Evolutionary conservation across 2,797 vertebrate species (phyloP), one percentile per base, ranked within the genome.

Genomic region (Selene dorsalis): DNA sequence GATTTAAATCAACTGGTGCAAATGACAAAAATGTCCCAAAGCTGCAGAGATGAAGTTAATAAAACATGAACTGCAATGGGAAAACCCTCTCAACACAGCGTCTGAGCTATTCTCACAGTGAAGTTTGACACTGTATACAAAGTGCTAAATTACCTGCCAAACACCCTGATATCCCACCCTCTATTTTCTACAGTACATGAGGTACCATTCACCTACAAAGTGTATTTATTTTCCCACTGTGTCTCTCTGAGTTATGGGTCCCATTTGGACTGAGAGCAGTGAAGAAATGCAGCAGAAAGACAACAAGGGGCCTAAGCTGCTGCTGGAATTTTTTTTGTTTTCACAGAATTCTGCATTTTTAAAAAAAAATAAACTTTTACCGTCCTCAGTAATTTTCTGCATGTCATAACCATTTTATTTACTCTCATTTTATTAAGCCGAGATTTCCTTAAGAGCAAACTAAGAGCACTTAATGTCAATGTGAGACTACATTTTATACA

Each of bases 111-210:
- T 84, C 82, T 80, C 79, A 73, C 80, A 73, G 45, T 82, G 55
- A 89, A 75, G 86, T 87, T 87, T 84, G 90, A 92, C 82, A 87
- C 82, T 88, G 79, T 90, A 89, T 89, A 91, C 87, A 91, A 87
- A 89, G 87, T 85, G 75, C 85, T 88, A 90, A 94, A 94, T 93
- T 91, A 87, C 88, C 88, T 92, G 88, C 84, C 90, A 90, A 88
- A 88, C 85, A 86, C 73, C 50, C 67, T 77, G 80, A 88, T 86
- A 85, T 62, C 75, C 83, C 75, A 84, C 75, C 80, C 82, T 63
- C 73, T 82, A 73, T 87, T 88, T 89, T 53, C 82, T 60, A 66
- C 71, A 84, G 78, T 85, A 83, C 87, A 91, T 78, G 77, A 82
- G 84, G 81, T 82, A 86, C 79, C 74, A 77, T 86, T 89, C 82